Evolutionary conservation across 2,113 vertebrate genomes (phyloP).

Genomic region (Entomyzon cyanotis): DNA sequence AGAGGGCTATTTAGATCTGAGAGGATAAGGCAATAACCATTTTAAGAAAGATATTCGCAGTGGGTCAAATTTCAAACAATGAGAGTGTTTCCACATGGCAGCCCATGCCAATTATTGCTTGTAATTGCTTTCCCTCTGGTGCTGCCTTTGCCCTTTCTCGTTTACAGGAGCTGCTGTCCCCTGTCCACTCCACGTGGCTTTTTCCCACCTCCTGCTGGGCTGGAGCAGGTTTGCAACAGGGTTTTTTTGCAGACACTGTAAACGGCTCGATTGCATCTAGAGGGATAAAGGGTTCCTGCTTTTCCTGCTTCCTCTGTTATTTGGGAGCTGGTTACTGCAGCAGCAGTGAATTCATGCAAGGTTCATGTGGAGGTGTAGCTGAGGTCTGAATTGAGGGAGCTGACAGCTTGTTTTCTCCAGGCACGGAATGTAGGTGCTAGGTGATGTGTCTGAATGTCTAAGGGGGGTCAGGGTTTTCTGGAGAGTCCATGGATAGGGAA

Average conservation of each 20-base stretch:
- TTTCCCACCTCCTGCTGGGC: not conserved
- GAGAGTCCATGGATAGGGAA: accelerated
- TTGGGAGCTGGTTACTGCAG: conserved; percentile 30
- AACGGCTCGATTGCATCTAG: not conserved
- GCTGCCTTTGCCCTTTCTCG: conserved; percentile 5
- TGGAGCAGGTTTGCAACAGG: not conserved
- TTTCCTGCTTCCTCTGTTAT: not conserved
- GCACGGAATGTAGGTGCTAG: not conserved
- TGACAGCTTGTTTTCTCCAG: not conserved
- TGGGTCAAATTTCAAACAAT: conserved; percentile 58
- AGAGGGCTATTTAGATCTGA: conserved; percentile 1
- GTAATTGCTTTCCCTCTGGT: conserved; percentile 35
- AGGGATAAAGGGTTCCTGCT: conserved; percentile 43
- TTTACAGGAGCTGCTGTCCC: not conserved
- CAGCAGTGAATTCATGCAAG: not conserved
- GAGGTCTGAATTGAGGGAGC: not conserved
- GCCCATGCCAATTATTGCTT: conserved; percentile 60
- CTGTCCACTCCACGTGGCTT: not conserved
- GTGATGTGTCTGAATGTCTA: not conserved
- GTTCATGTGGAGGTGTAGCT: not conserved
- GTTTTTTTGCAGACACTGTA: not conserved
- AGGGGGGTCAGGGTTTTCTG: not conserved
- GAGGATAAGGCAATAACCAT: conserved; percentile 42
- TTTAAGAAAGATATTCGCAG: conserved; percentile 29
- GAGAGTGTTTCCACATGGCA: conserved; percentile 42